Base-by-base conservation (phyloP, 2,888 invertebrate species). In the Spodoptera picta region DNA sequence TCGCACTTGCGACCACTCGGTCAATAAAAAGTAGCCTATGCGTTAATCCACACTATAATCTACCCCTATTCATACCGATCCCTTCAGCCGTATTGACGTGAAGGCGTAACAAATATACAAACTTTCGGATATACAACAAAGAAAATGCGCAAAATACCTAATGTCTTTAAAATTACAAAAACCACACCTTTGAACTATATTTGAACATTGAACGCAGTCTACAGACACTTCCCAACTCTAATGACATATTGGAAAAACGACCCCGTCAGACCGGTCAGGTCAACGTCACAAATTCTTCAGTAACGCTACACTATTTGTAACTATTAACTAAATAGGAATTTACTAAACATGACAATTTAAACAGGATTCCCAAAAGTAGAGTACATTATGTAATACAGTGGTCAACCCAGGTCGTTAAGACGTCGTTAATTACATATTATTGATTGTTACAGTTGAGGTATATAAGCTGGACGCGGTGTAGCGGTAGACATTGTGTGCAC, bases 361-460 rank as follows among this genome's bases (percentile, higher is more conserved):
- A 44, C 36, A 60, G 31, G 58, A 75, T 60, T 71, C 72, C 72
- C 56, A 53, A 58, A 74, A 59, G 7, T 46, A 23, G 43, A 24
- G 48, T 11, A 41, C 47, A 49, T 53, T 59, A 69, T 55, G 12
- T 6, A 36, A 14, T 24, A 43, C 12, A 43, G 46, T 49, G 52
- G 44, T 59, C 44, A 74, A 23, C 19, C 27, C 4, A 6, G 12
- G 6, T 59, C 58, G 46, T 77, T 72, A 78, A 65, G 31, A 63
- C 27, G 7, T 75, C 61, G 60, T 76, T 76, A 65, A 57, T 68
- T 47, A 44, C 6, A 58, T 44, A 76, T 75, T 48, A 31, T 14
- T 44, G 19, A 12, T 47, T 43, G 56, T 60, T 64, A 57, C 47
- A 45, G 24, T 56, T 12, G n/a, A 50, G 57, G 69, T 77, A 77